Base-by-base conservation (phyloP, 2,797 vertebrate genomes). In the Alcedo quadribrachys region DNA sequence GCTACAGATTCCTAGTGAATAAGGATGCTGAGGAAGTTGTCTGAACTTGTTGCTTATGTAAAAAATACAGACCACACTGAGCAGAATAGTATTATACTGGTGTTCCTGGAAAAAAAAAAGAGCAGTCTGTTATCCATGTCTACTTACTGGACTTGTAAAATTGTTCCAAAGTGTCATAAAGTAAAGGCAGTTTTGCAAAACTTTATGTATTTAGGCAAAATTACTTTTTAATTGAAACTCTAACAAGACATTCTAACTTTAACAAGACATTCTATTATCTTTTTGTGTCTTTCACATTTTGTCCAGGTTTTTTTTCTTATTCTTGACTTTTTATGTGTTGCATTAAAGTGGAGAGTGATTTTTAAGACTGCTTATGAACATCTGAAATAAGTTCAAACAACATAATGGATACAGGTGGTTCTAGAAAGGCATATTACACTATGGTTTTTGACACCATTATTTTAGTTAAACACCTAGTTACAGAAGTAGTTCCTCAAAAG, bases 51-150 rank as follows among this genome's bases (percentile, higher is more conserved):
- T 92, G n/a, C 20, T 7, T 67, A 37, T 67, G n/a, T 70, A 78
- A 89, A 67, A 94, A 95, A 89, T 42, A 45, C 30, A 92, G 86
- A 90, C 75, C 78, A 69, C 65, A 67, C 45, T 32, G 84, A 65
- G 18, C 0, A 3, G 27, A 82, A 67, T 24, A 37, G 16, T 6
- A 30, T 53, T 63, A 17, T 65, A 25, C 8, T 65, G 45, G 8
- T 80, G 33, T 85, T 82, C 25, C 15, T 54, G n/a, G 27, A 42
- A 37, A 85, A 78, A 95, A 95, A 79, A 95, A 74, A 9, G 45
- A 45, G 8, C 6, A 22, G 3, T 53, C 28, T 57, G 6, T 11
- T 40, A 32, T 30, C 21, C 7, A 21, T 28, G 58, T 62, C 5
- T 65, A 35, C 25, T 71, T 71, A 71, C 5, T 11, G 12, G 25